Base-by-base conservation (phyloP, 2,797 vertebrate genomes). In the Podargus strigoides region DNA sequence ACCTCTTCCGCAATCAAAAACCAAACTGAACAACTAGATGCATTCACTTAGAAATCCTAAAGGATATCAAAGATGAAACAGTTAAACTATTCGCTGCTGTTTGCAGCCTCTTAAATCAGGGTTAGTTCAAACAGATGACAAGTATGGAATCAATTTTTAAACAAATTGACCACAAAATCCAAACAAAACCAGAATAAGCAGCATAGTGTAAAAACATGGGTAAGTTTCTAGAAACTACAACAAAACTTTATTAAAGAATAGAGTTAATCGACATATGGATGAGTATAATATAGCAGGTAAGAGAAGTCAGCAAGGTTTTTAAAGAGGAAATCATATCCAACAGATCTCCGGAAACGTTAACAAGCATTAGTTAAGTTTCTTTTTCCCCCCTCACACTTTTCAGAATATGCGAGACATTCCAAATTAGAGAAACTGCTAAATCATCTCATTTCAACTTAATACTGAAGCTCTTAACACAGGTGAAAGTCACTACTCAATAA, bases 381-480 rank as follows among this genome's bases (percentile, higher is more conserved):
- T 32, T 30, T 16, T 55, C 2, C 7, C 5, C 9, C 4, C 1
- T 0, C 0, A 23, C 16, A 16, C 5, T 44, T 88, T n/a, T 37
- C 37, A 64, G 34, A 88, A 23, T 9, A 83, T 8, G 20, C 13
- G 15, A 83, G 9, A 37, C 1, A 83, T 52, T 52, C 27, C 15
- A 68, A 75, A 14, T 70, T 17, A 75, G 4, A 82, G 12, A 76
- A 85, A 53, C 32, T 41, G 23, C 13, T 60, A 68, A 70, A 42
- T 21, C 8, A 46, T 15, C 58, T 53, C 64, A 27, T 78, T 94
- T 84, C 34, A 85, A 22, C 0, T 63, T 50, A 56, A 79, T 41
- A 50, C n/a, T 90, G 8, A 41, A 80, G 9, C 15, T 53, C 8
- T 68, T 85, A 77, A 66, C 19, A 67, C 6, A 59, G 7, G 9